Percentiles rank a stretch among this genome's conserved stretches.
Evolutionary conservation across 2,113 vertebrate species (phyloP).

Genomic region (Chloropsis cyanopogon): DNA sequence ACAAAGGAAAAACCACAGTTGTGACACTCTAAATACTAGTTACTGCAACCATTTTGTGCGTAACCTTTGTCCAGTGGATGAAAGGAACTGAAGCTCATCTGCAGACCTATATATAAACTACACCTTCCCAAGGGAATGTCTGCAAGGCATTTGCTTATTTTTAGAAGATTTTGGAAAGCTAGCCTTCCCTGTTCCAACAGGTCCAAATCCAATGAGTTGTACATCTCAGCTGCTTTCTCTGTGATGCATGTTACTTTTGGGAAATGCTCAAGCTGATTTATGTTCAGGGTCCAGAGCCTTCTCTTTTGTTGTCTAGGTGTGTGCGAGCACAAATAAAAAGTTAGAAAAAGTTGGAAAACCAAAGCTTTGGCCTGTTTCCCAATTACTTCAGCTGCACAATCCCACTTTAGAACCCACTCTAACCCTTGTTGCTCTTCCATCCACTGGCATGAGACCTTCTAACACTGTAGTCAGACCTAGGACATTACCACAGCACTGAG

Average conservation of each 20-base stretch:
- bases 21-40: neutral
- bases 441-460: neutral
- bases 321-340: neutral
- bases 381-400: neutral
- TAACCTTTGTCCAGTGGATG: neutral
- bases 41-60: accelerated
- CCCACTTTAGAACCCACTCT: neutral
- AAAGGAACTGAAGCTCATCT: neutral
- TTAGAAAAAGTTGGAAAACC: neutral
- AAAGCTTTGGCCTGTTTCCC: neutral
- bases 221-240: neutral
- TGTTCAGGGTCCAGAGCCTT: neutral
- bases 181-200: neutral
- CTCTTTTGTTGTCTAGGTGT: neutral
- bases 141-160: neutral
- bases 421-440: neutral
- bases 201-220: neutral
- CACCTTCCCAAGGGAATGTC: neutral
- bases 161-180: neutral
- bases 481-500: neutral
- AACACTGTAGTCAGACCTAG: neutral
- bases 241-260: neutral
- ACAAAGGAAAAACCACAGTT: neutral
- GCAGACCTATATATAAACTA: neutral
- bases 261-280: neutral